Percentiles rank a stretch among this genome's conserved stretches.
Evolutionary conservation across 2,888 invertebrate genomes (phyloP).

Genomic region (Netelia virgata): DNA sequence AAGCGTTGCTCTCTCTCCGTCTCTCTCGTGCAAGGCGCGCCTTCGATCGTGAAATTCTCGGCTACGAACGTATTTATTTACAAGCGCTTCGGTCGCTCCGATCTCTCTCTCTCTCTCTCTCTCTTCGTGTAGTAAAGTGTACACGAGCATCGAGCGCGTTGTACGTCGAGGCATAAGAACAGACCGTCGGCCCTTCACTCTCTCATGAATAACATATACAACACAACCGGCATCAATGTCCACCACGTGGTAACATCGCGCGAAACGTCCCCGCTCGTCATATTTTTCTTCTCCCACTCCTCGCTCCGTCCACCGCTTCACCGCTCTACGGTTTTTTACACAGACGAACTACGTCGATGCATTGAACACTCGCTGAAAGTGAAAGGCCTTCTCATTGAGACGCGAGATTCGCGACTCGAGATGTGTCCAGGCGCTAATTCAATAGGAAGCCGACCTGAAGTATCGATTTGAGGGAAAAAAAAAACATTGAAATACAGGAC

Average conservation of each 20-base stretch:
- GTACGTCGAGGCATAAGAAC: background rate
- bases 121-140: background rate
- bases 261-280: conserved; percentile 30
- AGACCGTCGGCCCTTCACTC: conserved; percentile 46
- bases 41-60: conserved; percentile 44
- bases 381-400: conserved; percentile 50
- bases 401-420: background rate
- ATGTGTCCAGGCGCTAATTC: background rate
- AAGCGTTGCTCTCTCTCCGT: background rate
- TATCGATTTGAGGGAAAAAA: too few relatives aligned
- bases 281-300: conserved; percentile 28
- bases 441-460: conserved; percentile 37
- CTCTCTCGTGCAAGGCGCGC: conserved; percentile 45
- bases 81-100: background rate
- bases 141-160: background rate
- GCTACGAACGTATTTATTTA: background rate
- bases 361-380: conserved; percentile 54
- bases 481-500: too few relatives aligned
- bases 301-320: background rate
- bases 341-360: background rate
- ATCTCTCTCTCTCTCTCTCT: background rate
- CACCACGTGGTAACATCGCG: conserved; percentile 57
- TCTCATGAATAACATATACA: conserved; percentile 39
- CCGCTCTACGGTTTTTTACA: background rate
- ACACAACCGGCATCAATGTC: conserved; percentile 60